Conservation (phyloP, 2,888 invertebrate species). For the Microdon myrmicae region DNA sequence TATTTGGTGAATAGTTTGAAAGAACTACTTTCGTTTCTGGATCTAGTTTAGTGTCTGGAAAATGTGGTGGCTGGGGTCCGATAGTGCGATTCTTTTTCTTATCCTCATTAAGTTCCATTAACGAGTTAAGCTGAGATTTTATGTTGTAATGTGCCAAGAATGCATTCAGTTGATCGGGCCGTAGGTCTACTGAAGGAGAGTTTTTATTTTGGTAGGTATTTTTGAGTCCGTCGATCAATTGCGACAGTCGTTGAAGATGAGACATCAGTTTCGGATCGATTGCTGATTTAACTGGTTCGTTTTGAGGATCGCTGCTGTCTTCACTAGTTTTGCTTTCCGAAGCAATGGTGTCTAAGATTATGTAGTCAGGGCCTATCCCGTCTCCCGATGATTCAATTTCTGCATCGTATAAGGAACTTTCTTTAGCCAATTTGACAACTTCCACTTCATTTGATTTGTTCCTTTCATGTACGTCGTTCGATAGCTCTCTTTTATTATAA, state of each 20-base stretch:
- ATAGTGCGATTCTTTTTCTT: constrained; percentile 52
- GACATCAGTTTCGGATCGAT: constrained; percentile 63
- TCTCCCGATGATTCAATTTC: constrained; percentile 62
- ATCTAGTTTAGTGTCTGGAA: constrained; percentile 45
- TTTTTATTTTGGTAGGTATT: constrained; percentile 60
- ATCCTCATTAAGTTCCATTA: constrained; percentile 53
- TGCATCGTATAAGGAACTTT: constrained; percentile 38
- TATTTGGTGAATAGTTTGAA: constrained; percentile 55
- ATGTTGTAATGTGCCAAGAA: constrained; percentile 66
- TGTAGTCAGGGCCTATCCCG: constrained; percentile 56
- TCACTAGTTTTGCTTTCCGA: constrained; percentile 22
- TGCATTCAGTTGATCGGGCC: constrained; percentile 66
- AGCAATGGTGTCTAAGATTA: constrained; percentile 10
- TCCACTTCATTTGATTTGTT: constrained; percentile 36
- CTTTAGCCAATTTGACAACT: no score
- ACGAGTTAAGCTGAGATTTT: constrained; percentile 60
- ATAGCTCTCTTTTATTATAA: constrained; percentile 51
- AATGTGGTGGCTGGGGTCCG: constrained; percentile 51
- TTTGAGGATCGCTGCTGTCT: constrained; percentile 5
- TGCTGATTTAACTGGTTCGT: constrained; percentile 39
- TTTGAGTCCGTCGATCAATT: constrained; percentile 64
- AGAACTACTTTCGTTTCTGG: constrained; percentile 62
- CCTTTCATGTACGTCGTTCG: neutral
- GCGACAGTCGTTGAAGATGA: constrained; percentile 64
- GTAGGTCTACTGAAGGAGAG: constrained; percentile 57